Base-by-base conservation (phyloP, 2,888 invertebrate species). In the Onthophagus sagittarius region DNA sequence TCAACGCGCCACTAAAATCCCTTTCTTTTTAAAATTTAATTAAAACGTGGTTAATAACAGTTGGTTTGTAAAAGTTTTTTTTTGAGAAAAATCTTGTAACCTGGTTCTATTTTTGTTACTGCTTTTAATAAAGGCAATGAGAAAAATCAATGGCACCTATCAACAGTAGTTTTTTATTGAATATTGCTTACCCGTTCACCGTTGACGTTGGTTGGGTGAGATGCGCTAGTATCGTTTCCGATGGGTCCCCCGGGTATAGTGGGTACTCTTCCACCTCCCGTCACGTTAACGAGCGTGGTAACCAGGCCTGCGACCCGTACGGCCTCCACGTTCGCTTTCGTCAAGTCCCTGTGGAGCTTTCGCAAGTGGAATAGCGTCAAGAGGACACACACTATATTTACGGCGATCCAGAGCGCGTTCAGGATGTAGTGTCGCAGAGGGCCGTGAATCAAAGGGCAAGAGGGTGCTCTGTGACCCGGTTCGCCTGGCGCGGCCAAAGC, bases 371-470 rank as follows among this genome's bases (percentile, higher is more conserved):
- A 93, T 76, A 94, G 89, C 73, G 96, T 95, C 77, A 96, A 88
- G 71, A 91, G 89, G 71, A 96, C 92, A 86, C 96, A 96, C 80
- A 95, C 92, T 75, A 94, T 89, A 85, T 96, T 94, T 81, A 96
- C 94, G 78, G 93, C 90, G 80, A 96, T 95, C 96, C 96, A 96
- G 63, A 96, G 88, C 71, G 94, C 93, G 86, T 96, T 96, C 78
- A 96, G 91, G 75, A 96, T 94, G 86, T 96, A 95, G 87, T 96
- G 95, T 77, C 95, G 89, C 81, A 94, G 93, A 74, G 95, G 94
- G 31, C 95, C 95, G 84, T 95, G 92, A 71, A 94, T 93, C 79
- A 96, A 88, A 1, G 95, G 94, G 82, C 96, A 96, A 72, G 93
- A 92, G 9, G 95, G 94, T 0, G 94, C 90, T 80, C 93, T 92